A percentile compares a stretch with the other conserved stretches of the same genome.
Conservation (phyloP, 2,888 invertebrate genomes). For the Drosophila mimetica region DNA sequence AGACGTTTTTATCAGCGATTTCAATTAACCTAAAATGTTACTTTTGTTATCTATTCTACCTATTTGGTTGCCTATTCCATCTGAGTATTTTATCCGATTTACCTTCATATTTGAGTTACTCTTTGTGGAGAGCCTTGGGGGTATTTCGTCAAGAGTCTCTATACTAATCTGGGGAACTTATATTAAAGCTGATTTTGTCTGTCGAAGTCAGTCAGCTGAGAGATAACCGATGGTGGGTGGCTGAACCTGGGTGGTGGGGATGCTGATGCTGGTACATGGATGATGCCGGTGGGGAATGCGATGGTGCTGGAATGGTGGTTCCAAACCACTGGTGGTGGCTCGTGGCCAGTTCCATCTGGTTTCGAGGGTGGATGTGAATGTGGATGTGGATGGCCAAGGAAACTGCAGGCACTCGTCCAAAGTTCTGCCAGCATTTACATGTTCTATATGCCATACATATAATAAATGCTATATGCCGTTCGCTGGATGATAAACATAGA, state of each 20-base stretch:
- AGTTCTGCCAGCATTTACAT: constrained; percentile 41
- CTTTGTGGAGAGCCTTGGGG: neutral
- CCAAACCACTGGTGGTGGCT: constrained; percentile 12
- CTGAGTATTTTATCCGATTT: no score
- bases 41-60: no score
- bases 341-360: constrained; percentile 28
- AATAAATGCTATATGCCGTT: constrained; percentile 13
- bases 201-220: constrained; percentile 34
- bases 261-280: constrained; percentile 10
- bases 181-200: constrained; percentile 32
- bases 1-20: no score
- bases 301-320: neutral
- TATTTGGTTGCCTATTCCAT: no score
- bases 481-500: constrained; percentile 21
- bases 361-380: constrained; percentile 35
- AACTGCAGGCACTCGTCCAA: constrained; percentile 27
- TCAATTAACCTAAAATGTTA: no score
- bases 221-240: constrained; percentile 15
- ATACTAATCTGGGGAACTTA: constrained; percentile 13
- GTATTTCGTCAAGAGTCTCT: constrained; percentile 8
- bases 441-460: constrained; percentile 15
- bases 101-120: neutral
- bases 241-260: neutral
- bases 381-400: constrained; percentile 24
- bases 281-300: constrained; percentile 1